Conservation (phyloP, 1,140 invertebrate genomes). For the Bombus confusus region DNA sequence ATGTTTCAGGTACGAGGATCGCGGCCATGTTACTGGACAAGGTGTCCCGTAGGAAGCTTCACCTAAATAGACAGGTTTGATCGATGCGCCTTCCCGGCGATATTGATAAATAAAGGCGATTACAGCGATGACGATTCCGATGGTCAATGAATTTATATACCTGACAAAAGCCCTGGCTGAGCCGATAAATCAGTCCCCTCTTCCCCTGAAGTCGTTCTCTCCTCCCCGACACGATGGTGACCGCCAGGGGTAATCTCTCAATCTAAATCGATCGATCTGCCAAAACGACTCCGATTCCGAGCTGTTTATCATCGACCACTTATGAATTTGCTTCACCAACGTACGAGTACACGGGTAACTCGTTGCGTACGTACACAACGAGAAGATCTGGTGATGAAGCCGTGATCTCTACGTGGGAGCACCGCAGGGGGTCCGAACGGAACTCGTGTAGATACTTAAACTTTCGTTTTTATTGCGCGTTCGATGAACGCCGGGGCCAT, state of each 20-base stretch:
- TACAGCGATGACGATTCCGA: conserved; percentile 70
- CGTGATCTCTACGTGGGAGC: conserved; percentile 74
- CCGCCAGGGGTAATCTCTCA: conserved; percentile 76
- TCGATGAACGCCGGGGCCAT: conserved; percentile 67
- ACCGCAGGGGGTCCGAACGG: conserved; percentile 69
- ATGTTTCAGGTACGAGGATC: background rate
- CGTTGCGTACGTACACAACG: conserved; percentile 33
- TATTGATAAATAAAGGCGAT: conserved; percentile 72
- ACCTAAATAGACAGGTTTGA: conserved; percentile 66
- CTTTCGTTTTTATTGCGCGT: conserved; percentile 69
- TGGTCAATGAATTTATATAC: conserved; percentile 71
- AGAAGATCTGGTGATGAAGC: conserved; percentile 64
- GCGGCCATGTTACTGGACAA: background rate
- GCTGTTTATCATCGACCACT: conserved; percentile 70
- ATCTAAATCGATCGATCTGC: conserved; percentile 79
- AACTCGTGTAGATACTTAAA: conserved; percentile 71
- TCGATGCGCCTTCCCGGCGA: conserved; percentile 64
- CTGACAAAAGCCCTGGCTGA: conserved; percentile 62
- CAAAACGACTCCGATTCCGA: conserved; percentile 73
- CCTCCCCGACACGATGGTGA: conserved; percentile 48
- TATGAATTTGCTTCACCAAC: conserved; percentile 67
- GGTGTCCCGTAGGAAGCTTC: conserved; percentile 50
- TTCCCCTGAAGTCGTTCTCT: background rate
- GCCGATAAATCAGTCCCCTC: conserved; percentile 73
- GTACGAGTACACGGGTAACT: conserved; percentile 30